Conservation (phyloP, 2,113 vertebrate genomes). For the Psittacus erithacus region DNA sequence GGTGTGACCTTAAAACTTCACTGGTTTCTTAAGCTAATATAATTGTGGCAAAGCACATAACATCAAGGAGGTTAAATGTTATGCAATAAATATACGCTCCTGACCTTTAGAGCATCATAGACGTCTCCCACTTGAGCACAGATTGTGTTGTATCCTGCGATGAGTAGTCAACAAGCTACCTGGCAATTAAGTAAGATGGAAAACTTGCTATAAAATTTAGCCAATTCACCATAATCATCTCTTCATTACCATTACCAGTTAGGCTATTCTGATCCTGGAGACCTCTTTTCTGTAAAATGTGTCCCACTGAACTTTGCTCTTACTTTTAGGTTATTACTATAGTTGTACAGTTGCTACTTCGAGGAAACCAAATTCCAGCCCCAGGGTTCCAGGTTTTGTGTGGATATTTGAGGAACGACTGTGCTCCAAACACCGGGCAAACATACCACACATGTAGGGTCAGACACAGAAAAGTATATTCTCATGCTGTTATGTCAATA, state of each 20-base stretch:
- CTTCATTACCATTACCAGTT: neutral
- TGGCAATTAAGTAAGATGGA: neutral
- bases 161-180: neutral
- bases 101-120: neutral
- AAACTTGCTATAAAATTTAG: neutral
- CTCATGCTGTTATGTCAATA: neutral
- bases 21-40: neutral
- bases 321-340: neutral
- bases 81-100: neutral
- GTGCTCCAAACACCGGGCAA: fast-evolving
- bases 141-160: neutral
- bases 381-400: neutral
- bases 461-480: neutral
- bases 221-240: neutral
- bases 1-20: neutral
- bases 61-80: constrained; percentile 8
- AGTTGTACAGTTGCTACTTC: neutral
- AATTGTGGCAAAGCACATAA: neutral
- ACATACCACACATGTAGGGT: fast-evolving
- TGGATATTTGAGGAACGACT: neutral
- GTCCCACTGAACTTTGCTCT: neutral
- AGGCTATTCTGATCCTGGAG: neutral
- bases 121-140: neutral
- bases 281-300: neutral
- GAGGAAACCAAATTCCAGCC: neutral